Percentiles rank a stretch among this genome's conserved stretches.
These are phyloP conservation scores for Chlorops oryzae DNA, from an alignment of 1,140 invertebrate genomes.

Conservation along the genomic window DNA sequence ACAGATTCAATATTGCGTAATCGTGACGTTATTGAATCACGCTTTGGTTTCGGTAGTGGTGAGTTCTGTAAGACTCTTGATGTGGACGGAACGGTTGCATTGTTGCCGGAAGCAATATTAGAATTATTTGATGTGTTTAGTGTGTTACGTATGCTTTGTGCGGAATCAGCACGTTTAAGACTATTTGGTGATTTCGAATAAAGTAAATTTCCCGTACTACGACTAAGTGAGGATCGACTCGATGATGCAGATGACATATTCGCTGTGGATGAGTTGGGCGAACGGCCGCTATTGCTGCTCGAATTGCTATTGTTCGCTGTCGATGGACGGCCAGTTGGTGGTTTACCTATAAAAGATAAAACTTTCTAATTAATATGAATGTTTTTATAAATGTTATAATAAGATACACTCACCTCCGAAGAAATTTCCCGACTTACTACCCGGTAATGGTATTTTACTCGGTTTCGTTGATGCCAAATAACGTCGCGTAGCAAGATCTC, in stretches of 20 bases:
- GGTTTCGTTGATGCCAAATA: slow-evolving; percentile 47
- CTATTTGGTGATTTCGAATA: slow-evolving; percentile 44
- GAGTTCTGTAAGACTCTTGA: slow-evolving; percentile 44
- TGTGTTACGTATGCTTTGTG: slow-evolving; percentile 48
- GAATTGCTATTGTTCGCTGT: too few species aligned
- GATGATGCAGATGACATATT: slow-evolving; percentile 48
- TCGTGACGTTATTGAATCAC: slow-evolving; percentile 56
- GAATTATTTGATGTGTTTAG: slow-evolving; percentile 24
- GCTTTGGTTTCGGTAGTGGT: slow-evolving; percentile 52
- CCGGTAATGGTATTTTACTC: slow-evolving; percentile 64
- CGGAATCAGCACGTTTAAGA: slow-evolving; percentile 50
- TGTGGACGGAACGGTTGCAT: slow-evolving; percentile 48
- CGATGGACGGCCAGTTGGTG: slow-evolving; percentile 48
- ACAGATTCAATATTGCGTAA: slow-evolving; percentile 52
- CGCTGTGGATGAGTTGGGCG: slow-evolving; percentile 40
- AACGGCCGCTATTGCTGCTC: too few species aligned
- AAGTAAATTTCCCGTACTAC: slow-evolving; percentile 47
- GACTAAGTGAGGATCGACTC: slow-evolving; percentile 38
- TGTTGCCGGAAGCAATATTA: slow-evolving; percentile 4
- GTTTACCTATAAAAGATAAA: slow-evolving; percentile 43
- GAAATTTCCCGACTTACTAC: slow-evolving; percentile 46
- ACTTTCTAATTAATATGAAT: not conserved
- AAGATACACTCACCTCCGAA: slow-evolving; percentile 35
- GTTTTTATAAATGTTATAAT: slow-evolving; percentile 36
- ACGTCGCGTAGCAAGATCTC: slow-evolving; percentile 23